Conservation (phyloP, 2,797 vertebrate species). For the Paratrypauchen microcephalus region DNA sequence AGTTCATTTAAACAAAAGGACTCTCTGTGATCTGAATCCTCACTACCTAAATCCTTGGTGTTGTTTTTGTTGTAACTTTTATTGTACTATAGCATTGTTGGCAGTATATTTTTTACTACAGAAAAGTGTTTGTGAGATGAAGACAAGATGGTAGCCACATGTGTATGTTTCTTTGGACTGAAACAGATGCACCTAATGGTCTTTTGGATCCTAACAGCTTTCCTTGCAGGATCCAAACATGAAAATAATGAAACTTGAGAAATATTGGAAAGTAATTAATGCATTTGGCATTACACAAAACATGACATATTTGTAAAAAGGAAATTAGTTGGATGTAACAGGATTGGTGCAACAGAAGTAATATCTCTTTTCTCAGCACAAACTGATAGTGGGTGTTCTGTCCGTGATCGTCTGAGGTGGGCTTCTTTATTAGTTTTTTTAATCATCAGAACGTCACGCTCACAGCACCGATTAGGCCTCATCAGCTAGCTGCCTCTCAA, state of each 20-base stretch:
- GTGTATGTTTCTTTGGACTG: too few species aligned
- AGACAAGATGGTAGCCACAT: too few species aligned
- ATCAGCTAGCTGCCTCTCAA: conserved; percentile 59
- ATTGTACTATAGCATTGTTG: too few species aligned
- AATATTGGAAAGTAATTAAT: not conserved
- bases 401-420: conserved; percentile 13
- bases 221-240: too few species aligned
- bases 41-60: too few species aligned
- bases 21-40: too few species aligned
- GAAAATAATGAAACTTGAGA: not conserved
- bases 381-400: conserved; percentile 9
- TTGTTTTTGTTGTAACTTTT: too few species aligned
- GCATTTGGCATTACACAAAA: not conserved
- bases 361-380: conserved; percentile 20
- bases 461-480: conserved; percentile 61
- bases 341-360: not conserved
- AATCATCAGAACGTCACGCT: conserved; percentile 66
- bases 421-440: conserved; percentile 58
- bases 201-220: too few species aligned
- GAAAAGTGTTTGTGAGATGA: too few species aligned
- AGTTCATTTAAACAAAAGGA: too few species aligned
- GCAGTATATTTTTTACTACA: too few species aligned
- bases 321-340: not conserved
- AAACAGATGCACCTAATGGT: too few species aligned
- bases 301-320: not conserved